Evolutionary conservation across 2,888 invertebrate genomes (phyloP).

Genomic region (Ditula angustiorana): DNA sequence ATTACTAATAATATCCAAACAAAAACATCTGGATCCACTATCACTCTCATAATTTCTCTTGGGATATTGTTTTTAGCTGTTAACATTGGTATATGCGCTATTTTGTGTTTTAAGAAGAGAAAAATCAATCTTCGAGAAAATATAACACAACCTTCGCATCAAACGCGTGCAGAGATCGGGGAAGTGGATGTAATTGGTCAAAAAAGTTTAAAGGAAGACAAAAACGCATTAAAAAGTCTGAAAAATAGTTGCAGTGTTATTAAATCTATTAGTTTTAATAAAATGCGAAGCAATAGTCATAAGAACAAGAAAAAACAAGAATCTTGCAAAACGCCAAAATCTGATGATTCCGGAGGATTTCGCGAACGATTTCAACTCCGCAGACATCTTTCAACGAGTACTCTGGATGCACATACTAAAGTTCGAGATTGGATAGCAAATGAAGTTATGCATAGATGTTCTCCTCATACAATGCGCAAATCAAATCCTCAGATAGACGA

Average conservation of each 20-base stretch:
- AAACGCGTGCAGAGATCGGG: constrained; percentile 81
- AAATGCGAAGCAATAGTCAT: constrained; percentile 81
- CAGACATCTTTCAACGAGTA: constrained; percentile 91
- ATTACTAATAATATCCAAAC: constrained; percentile 62
- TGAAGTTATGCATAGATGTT: constrained; percentile 90
- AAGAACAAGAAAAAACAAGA: constrained; percentile 84
- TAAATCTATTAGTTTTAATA: constrained; percentile 82
- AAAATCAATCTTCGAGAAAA: constrained; percentile 82
- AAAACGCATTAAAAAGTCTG: constrained; percentile 71
- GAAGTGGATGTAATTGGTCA: constrained; percentile 80
- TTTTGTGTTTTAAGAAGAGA: constrained; percentile 88
- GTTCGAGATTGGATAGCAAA: constrained; percentile 95
- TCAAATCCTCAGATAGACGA: constrained; percentile 70
- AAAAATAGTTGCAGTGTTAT: constrained; percentile 86
- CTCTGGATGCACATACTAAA: constrained; percentile 94
- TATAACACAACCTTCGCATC: constrained; percentile 72
- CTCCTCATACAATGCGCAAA: constrained; percentile 87
- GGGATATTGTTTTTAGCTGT: constrained; percentile 90
- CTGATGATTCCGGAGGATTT: constrained; percentile 84
- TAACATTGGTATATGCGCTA: constrained; percentile 89
- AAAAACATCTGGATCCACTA: constrained; percentile 86
- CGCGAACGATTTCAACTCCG: constrained; percentile 87
- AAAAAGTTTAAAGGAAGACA: constrained; percentile 76
- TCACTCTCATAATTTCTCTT: constrained; percentile 87
- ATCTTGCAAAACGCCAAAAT: constrained; percentile 83